phyloP scores from a whole-genome alignment of 2,797 vertebrate genomes.

The Pterois miles region DNA sequence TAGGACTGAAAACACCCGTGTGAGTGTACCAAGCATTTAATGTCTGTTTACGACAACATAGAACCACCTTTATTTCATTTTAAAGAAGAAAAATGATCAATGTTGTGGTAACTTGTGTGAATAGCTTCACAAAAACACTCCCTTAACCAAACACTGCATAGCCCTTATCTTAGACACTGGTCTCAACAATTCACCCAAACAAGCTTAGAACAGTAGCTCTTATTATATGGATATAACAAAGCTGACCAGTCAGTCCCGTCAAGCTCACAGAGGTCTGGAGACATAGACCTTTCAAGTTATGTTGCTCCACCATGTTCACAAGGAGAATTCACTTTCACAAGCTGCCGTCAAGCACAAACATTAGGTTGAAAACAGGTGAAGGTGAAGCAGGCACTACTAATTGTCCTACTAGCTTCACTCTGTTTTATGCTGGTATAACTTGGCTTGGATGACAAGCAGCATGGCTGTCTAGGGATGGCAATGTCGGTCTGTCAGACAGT shows the following conservation, averaged over 20 bases:
- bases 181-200: neutral
- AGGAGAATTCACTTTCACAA: neutral
- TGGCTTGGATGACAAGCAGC: neutral
- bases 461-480: too few species aligned
- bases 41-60: neutral
- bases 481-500: neutral
- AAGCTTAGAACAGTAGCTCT: neutral
- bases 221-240: neutral
- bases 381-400: neutral
- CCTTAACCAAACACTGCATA: neutral
- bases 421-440: neutral
- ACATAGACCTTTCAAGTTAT: neutral
- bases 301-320: neutral
- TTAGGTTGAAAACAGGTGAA: neutral
- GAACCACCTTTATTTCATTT: neutral
- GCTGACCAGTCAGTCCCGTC: neutral
- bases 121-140: neutral
- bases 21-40: neutral
- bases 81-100: neutral
- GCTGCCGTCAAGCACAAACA: neutral
- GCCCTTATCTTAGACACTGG: neutral
- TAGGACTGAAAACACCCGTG: neutral
- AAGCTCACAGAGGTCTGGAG: neutral
- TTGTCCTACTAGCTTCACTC: neutral
- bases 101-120: neutral